Conservation (phyloP, 2,113 vertebrate species). For the Terrapene triunguis region DNA sequence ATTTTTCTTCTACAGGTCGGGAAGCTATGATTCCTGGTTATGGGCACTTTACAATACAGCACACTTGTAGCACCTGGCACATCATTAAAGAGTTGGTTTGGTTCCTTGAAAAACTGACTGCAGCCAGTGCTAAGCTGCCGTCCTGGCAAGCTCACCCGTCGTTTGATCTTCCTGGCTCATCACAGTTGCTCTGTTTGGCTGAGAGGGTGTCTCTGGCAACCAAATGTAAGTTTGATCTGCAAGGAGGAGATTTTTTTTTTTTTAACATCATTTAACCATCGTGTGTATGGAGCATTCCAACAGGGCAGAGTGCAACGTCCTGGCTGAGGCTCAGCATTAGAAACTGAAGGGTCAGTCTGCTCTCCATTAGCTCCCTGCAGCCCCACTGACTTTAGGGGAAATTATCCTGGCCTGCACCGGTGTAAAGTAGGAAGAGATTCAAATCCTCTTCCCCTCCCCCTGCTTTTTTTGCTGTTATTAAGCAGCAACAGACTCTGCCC, state of each 20-base stretch:
- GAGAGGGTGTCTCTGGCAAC: neutral
- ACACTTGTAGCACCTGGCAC: conserved; percentile 32
- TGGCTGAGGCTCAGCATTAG: rapidly evolving
- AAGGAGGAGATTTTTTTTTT: neutral
- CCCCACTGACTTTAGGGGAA: neutral
- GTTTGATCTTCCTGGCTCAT: neutral
- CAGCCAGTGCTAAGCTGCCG: neutral
- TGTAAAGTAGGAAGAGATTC: neutral
- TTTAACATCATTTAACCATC: neutral
- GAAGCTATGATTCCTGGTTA: conserved; percentile 33
- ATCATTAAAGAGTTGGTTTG: conserved; percentile 58
- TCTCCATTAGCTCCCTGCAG: neutral
- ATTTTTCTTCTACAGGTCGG: conserved; percentile 29
- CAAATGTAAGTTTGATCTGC: neutral
- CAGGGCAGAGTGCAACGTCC: neutral
- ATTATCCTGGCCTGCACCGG: neutral
- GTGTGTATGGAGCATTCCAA: rapidly evolving
- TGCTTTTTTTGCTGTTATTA: neutral
- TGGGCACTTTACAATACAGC: conserved; percentile 40
- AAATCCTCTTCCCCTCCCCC: neutral
- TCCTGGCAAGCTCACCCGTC: neutral
- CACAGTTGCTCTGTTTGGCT: neutral
- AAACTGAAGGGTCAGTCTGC: neutral
- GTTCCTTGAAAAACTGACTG: neutral
- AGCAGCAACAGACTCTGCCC: neutral